Percentiles rank a stretch among this genome's conserved stretches.
These are phyloP conservation scores for Odontothrips loti DNA, from an alignment of 2,888 invertebrate species.

Conservation along the genomic window DNA sequence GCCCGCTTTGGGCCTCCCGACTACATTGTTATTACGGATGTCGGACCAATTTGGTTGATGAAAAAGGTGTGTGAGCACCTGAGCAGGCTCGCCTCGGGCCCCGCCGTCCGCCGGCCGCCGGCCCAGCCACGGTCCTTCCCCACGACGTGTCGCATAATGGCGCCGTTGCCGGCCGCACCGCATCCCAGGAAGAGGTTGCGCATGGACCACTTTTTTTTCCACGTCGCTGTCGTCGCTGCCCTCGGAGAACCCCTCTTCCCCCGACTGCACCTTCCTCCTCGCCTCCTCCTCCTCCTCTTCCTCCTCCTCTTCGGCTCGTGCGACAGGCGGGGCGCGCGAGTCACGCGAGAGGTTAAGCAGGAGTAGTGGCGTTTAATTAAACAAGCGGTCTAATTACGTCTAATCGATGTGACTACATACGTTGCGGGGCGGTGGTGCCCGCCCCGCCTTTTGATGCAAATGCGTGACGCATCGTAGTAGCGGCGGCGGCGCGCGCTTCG, in stretches of 20 bases:
- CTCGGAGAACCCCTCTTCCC: not conserved
- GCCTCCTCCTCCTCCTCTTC: too few species aligned
- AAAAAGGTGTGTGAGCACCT: constrained; percentile 18
- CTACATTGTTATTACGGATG: constrained; percentile 18
- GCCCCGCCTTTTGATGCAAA: too few species aligned
- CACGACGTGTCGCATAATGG: constrained; percentile 1
- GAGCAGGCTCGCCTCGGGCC: not conserved
- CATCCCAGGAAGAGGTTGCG: too few species aligned
- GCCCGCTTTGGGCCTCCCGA: not conserved
- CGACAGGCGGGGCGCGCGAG: not conserved
- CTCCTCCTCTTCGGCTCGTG: too few species aligned
- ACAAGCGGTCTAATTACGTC: not conserved
- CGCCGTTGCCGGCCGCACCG: not conserved
- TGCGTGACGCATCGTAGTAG: too few species aligned
- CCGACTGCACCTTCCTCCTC: too few species aligned
- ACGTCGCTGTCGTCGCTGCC: not conserved
- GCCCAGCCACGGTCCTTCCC: not conserved
- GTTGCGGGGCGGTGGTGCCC: not conserved
- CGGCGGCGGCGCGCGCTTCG: too few species aligned
- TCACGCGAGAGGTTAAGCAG: not conserved
- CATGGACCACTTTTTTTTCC: not conserved
- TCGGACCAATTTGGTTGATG: constrained; percentile 20
- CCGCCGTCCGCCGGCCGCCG: not conserved
- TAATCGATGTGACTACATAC: not conserved
- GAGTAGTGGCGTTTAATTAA: constrained; percentile 12